Conservation (phyloP, 1,140 invertebrate species). For the Drosophila sproati region DNA sequence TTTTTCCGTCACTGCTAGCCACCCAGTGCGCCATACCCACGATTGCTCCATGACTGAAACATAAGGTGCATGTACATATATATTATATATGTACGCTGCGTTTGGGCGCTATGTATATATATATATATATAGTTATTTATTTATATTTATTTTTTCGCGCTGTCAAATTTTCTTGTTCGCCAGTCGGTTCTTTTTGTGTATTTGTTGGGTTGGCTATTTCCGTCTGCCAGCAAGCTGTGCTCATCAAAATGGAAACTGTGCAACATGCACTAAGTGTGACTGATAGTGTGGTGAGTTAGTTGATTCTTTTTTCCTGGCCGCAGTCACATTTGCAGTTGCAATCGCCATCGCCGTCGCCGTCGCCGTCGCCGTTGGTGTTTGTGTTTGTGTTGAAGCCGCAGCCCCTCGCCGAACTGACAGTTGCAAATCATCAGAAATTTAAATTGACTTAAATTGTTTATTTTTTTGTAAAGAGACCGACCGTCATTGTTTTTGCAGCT, state of each 20-base stretch:
- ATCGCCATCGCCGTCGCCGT: not conserved
- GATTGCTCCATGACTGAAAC: not conserved
- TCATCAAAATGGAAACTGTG: constrained; percentile 82
- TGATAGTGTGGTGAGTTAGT: constrained; percentile 82
- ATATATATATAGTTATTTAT: constrained; percentile 19
- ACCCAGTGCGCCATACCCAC: not conserved
- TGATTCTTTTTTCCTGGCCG: constrained; percentile 72
- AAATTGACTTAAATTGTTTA: constrained; percentile 83
- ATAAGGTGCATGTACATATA: constrained; percentile 19
- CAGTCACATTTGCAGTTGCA: constrained; percentile 10
- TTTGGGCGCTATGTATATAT: not conserved
- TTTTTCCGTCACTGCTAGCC: constrained; percentile 34
- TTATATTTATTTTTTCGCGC: constrained; percentile 26
- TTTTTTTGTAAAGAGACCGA: constrained; percentile 52
- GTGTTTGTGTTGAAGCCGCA: not conserved
- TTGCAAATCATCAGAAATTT: constrained; percentile 83
- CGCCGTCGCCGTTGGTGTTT: not conserved
- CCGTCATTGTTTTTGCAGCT: constrained; percentile 53
- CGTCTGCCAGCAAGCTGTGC: constrained; percentile 59
- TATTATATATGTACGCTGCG: constrained; percentile 22
- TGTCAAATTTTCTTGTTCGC: constrained; percentile 53
- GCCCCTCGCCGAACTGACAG: constrained; percentile 61
- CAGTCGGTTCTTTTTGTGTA: constrained; percentile 17
- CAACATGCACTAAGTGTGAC: constrained; percentile 80
- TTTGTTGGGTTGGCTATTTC: constrained; percentile 46